Evolutionary conservation across 2,797 vertebrate species (phyloP).

Genomic region (Gorsachius magnificus): DNA sequence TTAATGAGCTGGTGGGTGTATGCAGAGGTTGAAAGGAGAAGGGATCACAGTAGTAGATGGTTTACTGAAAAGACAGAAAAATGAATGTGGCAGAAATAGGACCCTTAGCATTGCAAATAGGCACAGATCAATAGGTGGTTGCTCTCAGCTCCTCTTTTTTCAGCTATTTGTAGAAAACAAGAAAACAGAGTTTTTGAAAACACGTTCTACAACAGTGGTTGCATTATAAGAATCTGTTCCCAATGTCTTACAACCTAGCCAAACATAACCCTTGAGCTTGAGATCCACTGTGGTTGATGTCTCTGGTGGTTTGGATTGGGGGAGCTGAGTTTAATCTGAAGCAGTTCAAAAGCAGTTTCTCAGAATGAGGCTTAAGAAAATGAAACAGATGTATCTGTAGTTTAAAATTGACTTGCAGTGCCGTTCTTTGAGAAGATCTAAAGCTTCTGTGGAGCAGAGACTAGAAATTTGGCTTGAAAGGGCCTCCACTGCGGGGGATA

Average conservation of each 20-base stretch:
- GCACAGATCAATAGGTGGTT: neutral
- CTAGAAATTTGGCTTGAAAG: conserved; percentile 38
- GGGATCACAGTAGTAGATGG: neutral
- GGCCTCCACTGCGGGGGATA: neutral
- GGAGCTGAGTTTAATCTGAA: neutral
- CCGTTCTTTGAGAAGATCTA: neutral
- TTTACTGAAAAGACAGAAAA: neutral
- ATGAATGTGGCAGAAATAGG: neutral
- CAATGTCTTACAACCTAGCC: neutral
- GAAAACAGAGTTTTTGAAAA: neutral
- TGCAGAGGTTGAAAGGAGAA: conserved; percentile 1
- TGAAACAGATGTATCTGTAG: conserved; percentile 33
- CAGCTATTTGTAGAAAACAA: neutral
- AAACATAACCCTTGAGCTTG: neutral
- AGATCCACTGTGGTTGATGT: neutral
- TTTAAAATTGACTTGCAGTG: conserved; percentile 28
- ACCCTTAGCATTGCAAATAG: neutral
- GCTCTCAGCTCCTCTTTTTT: neutral
- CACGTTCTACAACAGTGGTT: neutral
- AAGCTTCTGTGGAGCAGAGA: conserved; percentile 5
- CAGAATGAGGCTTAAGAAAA: neutral
- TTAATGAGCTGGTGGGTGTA: neutral
- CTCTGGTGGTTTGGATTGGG: neutral
- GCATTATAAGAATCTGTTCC: neutral
- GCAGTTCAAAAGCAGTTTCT: neutral